These are phyloP conservation scores for Agonopterix heracliana DNA, from an alignment of 2,888 invertebrate species.

Conservation along the genomic window DNA sequence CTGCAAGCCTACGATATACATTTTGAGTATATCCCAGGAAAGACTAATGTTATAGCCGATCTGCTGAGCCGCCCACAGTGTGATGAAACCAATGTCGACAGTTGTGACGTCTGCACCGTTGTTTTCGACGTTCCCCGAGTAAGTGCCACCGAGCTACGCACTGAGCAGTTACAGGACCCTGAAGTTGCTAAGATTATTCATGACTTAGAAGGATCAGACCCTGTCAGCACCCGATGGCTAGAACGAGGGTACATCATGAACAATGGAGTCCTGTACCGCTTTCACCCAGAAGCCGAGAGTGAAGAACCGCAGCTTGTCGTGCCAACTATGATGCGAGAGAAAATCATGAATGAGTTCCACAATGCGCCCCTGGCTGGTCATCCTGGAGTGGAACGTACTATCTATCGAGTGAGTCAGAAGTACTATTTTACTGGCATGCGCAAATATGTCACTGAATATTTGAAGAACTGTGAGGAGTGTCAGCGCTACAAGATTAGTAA, in stretches of 20 bases:
- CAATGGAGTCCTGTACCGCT: constrained; percentile 14
- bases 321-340: background rate
- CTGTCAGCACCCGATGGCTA: constrained; percentile 8
- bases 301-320: constrained; percentile 17
- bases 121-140: constrained; percentile 6
- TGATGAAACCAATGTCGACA: background rate
- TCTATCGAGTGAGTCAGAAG: too few relatives aligned
- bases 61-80: constrained; percentile 13
- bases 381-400: too few relatives aligned
- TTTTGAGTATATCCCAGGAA: constrained; percentile 42
- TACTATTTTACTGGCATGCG: too few relatives aligned
- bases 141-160: constrained; percentile 9
- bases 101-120: constrained; percentile 16
- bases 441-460: too few relatives aligned
- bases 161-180: constrained; percentile 15
- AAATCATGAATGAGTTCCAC: constrained; percentile 13
- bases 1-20: constrained; percentile 41
- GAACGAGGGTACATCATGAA: constrained; percentile 16
- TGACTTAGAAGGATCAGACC: constrained; percentile 14
- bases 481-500: too few relatives aligned
- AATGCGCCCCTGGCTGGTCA: constrained; percentile 17
- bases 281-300: constrained; percentile 10
- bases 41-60: constrained; percentile 19
- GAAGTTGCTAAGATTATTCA: constrained; percentile 17
- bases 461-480: too few relatives aligned